Evolutionary conservation across 2,113 vertebrate species (phyloP).

Genomic region (Tachysurus fulvidraco): DNA sequence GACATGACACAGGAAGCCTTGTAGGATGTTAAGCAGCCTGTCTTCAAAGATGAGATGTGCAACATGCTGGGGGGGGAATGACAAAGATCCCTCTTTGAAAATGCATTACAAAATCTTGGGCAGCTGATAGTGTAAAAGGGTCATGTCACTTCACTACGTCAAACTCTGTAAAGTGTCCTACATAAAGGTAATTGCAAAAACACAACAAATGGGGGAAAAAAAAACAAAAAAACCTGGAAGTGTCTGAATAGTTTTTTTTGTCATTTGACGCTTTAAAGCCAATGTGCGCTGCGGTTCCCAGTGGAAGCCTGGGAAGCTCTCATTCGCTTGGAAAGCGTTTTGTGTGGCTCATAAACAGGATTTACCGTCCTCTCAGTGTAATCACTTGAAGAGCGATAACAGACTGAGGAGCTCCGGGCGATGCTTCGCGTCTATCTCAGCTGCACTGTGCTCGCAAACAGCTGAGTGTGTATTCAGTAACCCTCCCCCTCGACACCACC

Average conservation of each 20-base stretch:
- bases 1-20: conserved; percentile 68
- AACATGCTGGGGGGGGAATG: conserved; percentile 34
- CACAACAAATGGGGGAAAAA: background rate
- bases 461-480: conserved; percentile 67
- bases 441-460: conserved; percentile 67
- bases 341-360: conserved; percentile 59
- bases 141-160: background rate
- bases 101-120: conserved; percentile 9
- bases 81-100: conserved; percentile 30
- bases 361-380: conserved; percentile 56
- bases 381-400: conserved; percentile 66
- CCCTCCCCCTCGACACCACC: conserved; percentile 38
- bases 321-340: conserved; percentile 64
- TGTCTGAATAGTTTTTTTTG: conserved; percentile 54
- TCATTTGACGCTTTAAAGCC: conserved; percentile 66
- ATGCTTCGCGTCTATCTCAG: conserved; percentile 65
- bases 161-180: background rate
- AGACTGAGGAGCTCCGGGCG: conserved; percentile 53
- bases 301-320: conserved; percentile 59
- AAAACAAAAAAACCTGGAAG: background rate
- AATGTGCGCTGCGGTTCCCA: conserved; percentile 62
- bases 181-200: background rate
- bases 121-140: background rate
- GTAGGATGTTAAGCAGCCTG: conserved; percentile 68
- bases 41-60: conserved; percentile 46